These are phyloP conservation scores for Euzetes globulus DNA, from an alignment of 2,888 invertebrate genomes.

Conservation along the genomic window DNA sequence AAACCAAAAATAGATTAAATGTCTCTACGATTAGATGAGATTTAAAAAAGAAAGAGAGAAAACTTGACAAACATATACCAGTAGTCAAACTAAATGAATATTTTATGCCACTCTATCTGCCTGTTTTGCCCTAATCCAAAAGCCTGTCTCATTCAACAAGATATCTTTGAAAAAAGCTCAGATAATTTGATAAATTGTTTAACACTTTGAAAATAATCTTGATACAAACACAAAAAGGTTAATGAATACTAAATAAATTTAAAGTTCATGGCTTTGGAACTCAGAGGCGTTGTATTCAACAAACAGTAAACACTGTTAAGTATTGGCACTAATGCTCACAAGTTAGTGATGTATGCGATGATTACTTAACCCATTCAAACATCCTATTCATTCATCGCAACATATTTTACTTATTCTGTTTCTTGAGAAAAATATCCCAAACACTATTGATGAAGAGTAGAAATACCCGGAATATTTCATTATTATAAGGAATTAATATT, in stretches of 20 bases:
- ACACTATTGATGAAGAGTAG: too few species aligned
- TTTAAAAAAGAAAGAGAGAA: background rate
- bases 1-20: conserved; percentile 29
- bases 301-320: conserved; percentile 15
- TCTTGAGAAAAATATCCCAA: too few species aligned
- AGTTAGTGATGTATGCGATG: conserved; percentile 15
- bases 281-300: conserved; percentile 20
- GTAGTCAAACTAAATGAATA: background rate
- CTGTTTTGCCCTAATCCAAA: background rate
- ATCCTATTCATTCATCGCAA: conserved; percentile 8
- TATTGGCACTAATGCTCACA: background rate
- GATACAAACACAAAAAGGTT: background rate
- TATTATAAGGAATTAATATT: too few species aligned
- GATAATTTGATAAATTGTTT: too few species aligned
- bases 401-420: background rate
- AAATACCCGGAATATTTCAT: too few species aligned
- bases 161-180: background rate
- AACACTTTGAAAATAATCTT: too few species aligned
- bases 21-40: conserved; percentile 7
- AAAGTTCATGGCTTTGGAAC: background rate
- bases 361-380: conserved; percentile 6
- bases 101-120: background rate
- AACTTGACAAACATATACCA: background rate
- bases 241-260: background rate
- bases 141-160: background rate